phyloP scores from a whole-genome alignment of 2,888 invertebrate species.

The Platycheirus rosarum region DNA sequence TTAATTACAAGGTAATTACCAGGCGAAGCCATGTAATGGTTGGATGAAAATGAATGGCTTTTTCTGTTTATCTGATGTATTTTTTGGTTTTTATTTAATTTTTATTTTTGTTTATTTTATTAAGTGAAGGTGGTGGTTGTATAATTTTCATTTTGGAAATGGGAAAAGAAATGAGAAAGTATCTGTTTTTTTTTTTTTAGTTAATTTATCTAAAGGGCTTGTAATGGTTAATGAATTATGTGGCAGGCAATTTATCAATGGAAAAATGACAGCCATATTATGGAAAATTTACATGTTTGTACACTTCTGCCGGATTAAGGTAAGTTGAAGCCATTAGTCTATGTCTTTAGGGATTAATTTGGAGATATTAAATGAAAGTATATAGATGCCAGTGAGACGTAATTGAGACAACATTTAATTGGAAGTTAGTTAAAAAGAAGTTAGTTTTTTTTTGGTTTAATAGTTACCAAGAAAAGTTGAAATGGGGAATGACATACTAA shows the following conservation, averaged over 20 bases:
- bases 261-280: slow-evolving; percentile 29
- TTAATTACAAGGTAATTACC: slow-evolving; percentile 69
- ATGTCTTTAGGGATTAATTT: too few species aligned
- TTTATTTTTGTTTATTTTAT: slow-evolving; percentile 7
- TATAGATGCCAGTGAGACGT: too few species aligned
- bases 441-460: too few species aligned
- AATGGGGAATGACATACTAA: too few species aligned
- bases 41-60: slow-evolving; percentile 46
- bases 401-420: too few species aligned
- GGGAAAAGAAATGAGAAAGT: slow-evolving; percentile 40
- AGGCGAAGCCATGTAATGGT: slow-evolving; percentile 29
- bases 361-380: too few species aligned
- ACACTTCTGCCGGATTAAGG: too few species aligned
- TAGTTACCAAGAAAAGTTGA: too few species aligned
- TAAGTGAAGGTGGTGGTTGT: slow-evolving; percentile 36
- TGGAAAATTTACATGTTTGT: too few species aligned
- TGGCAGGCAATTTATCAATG: slow-evolving; percentile 30
- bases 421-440: too few species aligned
- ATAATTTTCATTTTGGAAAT: slow-evolving; percentile 33
- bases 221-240: slow-evolving; percentile 51
- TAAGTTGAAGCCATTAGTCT: too few species aligned
- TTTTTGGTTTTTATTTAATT: not conserved
- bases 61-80: slow-evolving; percentile 33
- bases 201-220: slow-evolving; percentile 21
- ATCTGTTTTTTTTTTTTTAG: slow-evolving; percentile 3